Evolutionary conservation across 1,140 invertebrate species (phyloP).

Genomic region (Brachionus sp.): DNA sequence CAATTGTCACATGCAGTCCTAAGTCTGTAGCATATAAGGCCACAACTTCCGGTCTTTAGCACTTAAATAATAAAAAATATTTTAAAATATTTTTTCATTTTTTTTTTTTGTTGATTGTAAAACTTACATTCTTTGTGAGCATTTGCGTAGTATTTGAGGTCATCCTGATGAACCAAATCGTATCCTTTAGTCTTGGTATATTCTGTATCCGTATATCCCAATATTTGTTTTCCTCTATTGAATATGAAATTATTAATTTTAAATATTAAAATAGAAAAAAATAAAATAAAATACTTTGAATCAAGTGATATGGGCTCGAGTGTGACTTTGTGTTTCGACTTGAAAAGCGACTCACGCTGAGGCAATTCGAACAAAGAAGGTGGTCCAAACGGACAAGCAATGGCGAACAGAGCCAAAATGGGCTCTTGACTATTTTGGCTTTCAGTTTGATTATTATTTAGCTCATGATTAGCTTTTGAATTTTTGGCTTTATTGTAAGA

Average conservation of each 20-base stretch:
- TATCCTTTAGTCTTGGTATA: slow-evolving; percentile 87
- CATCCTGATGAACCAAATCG: slow-evolving; percentile 93
- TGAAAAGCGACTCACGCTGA: slow-evolving; percentile 90
- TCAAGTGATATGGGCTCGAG: slow-evolving; percentile 93
- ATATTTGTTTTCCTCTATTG: slow-evolving; percentile 82
- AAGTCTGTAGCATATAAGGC: slow-evolving; percentile 94
- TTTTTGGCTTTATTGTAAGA: slow-evolving; percentile 68
- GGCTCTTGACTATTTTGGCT: slow-evolving; percentile 20
- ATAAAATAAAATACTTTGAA: slow-evolving; percentile 67
- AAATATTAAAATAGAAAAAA: not conserved
- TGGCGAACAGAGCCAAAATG: slow-evolving; percentile 80
- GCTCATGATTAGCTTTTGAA: not conserved
- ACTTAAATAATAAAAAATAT: slow-evolving; percentile 67
- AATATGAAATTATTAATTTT: slow-evolving; percentile 48
- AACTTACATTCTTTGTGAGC: slow-evolving; percentile 96
- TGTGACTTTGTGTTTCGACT: slow-evolving; percentile 97
- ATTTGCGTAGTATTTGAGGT: slow-evolving; percentile 91
- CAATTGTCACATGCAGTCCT: slow-evolving; percentile 79
- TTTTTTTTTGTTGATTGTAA: not conserved
- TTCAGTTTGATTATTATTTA: not conserved
- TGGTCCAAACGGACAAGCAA: slow-evolving; percentile 96
- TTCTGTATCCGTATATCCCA: slow-evolving; percentile 87
- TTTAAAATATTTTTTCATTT: not conserved
- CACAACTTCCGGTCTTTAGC: slow-evolving; percentile 93
- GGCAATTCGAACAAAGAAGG: slow-evolving; percentile 66